Conservation (phyloP, 1,140 invertebrate genomes). For the Phymorhynchus buccinoides region DNA sequence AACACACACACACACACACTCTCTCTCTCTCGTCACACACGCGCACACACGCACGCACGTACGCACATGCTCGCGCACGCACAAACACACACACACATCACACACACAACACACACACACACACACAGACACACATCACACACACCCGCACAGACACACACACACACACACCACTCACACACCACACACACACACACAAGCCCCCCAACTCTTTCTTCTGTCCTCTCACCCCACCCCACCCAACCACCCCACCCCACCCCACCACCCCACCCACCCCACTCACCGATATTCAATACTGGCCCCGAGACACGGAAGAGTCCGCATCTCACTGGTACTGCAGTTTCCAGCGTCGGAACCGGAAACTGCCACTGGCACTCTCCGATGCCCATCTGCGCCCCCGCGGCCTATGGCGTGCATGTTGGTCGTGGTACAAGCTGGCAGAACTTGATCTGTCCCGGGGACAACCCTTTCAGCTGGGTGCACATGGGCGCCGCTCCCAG, state of each 20-base stretch:
- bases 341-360: constrained; percentile 72
- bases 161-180: too few relatives aligned
- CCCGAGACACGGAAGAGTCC: constrained; percentile 71
- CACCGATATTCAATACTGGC: constrained; percentile 69
- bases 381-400: constrained; percentile 72
- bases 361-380: constrained; percentile 73
- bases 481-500: constrained; percentile 77
- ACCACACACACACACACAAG: too few relatives aligned
- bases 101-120: too few relatives aligned
- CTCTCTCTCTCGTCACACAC: too few relatives aligned
- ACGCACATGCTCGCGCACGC: too few relatives aligned
- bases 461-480: constrained; percentile 75
- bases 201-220: too few relatives aligned
- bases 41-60: too few relatives aligned
- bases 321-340: constrained; percentile 68
- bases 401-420: constrained; percentile 72
- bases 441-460: constrained; percentile 65
- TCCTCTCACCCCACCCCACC: not conserved
- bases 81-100: too few relatives aligned
- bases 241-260: not conserved
- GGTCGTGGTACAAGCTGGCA: constrained; percentile 67
- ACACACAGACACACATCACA: too few relatives aligned
- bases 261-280: constrained; percentile 63
- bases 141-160: too few relatives aligned
- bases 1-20: too few relatives aligned